Percentiles rank a stretch among this genome's conserved stretches.
These are phyloP conservation scores for Cheilosia pagana DNA, from an alignment of 2,888 invertebrate genomes.

Conservation along the genomic window DNA sequence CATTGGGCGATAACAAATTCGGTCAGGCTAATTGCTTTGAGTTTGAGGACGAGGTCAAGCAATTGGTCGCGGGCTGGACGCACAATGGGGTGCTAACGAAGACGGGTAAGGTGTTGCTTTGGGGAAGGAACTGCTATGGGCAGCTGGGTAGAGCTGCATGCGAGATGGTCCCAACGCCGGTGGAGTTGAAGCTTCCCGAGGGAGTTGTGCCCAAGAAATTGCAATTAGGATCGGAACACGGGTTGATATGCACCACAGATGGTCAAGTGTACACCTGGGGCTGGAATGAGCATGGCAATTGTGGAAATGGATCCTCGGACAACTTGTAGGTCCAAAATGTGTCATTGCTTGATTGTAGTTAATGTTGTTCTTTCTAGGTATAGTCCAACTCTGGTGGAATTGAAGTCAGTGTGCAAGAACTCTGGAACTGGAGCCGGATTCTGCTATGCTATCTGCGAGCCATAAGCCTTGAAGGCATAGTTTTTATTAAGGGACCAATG, in stretches of 20 bases:
- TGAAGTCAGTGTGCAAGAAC: constrained; percentile 79
- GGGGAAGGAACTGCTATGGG: constrained; percentile 93
- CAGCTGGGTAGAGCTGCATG: constrained; percentile 86
- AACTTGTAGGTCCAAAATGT: constrained; percentile 80
- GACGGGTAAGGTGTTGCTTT: constrained; percentile 87
- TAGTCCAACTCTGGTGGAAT: constrained; percentile 78
- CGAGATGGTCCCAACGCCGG: constrained; percentile 80
- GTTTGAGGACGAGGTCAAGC: constrained; percentile 85
- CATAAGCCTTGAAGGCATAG: neutral
- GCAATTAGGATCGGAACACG: constrained; percentile 91
- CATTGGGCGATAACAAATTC: constrained; percentile 93
- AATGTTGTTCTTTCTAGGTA: constrained; percentile 77
- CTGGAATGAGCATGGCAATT: constrained; percentile 96
- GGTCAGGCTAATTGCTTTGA: constrained; percentile 87
- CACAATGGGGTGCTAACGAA: constrained; percentile 88
- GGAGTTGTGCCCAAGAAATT: constrained; percentile 78
- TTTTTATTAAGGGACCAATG: constrained; percentile 23
- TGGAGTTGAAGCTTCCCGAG: constrained; percentile 77
- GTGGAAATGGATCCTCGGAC: constrained; percentile 86
- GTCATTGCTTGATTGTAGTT: neutral
- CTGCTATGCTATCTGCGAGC: constrained; percentile 81
- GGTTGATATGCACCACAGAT: constrained; percentile 87
- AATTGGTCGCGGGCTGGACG: constrained; percentile 89
- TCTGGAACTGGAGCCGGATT: constrained; percentile 82
- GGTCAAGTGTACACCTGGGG: constrained; percentile 91